Conservation (phyloP, 2,888 invertebrate genomes). For the Aphrophora alni region DNA sequence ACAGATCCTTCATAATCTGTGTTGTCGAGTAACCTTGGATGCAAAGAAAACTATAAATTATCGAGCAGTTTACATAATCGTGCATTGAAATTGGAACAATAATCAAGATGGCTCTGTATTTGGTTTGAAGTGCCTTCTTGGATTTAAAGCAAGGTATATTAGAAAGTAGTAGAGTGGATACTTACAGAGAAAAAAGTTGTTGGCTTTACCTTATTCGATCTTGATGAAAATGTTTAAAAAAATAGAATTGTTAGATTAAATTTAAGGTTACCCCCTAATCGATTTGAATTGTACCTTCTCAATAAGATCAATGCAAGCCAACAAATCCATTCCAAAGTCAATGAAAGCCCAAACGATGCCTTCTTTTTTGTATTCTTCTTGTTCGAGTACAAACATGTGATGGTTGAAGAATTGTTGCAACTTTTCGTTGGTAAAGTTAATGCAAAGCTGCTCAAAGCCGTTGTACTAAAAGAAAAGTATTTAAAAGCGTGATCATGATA, state of each 20-base stretch:
- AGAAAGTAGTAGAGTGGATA: too few species aligned
- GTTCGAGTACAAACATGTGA: slow-evolving; percentile 99
- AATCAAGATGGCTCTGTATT: neutral
- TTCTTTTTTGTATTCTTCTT: slow-evolving; percentile 98
- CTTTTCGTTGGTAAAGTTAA: slow-evolving; percentile 99
- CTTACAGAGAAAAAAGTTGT: neutral
- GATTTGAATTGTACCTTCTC: slow-evolving; percentile 78
- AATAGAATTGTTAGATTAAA: neutral
- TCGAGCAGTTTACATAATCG: too few species aligned
- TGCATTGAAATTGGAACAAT: neutral
- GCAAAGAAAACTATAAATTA: too few species aligned
- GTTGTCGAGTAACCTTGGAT: too few species aligned
- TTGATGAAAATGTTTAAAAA: neutral
- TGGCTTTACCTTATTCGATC: neutral
- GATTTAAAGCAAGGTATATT: too few species aligned
- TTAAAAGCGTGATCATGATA: slow-evolving; percentile 47
- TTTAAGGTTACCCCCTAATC: neutral
- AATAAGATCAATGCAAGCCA: slow-evolving; percentile 97
- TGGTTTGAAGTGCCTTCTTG: neutral
- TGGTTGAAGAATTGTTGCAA: slow-evolving; percentile 99
- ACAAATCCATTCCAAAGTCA: slow-evolving; percentile 99
- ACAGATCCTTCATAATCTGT: too few species aligned
- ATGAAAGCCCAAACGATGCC: slow-evolving; percentile 98
- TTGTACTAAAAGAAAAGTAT: slow-evolving; percentile 72
- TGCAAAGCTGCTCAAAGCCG: slow-evolving; percentile 99